These are phyloP conservation scores for Ploceus nigricollis DNA, from an alignment of 2,113 vertebrate genomes.

Conservation along the genomic window DNA sequence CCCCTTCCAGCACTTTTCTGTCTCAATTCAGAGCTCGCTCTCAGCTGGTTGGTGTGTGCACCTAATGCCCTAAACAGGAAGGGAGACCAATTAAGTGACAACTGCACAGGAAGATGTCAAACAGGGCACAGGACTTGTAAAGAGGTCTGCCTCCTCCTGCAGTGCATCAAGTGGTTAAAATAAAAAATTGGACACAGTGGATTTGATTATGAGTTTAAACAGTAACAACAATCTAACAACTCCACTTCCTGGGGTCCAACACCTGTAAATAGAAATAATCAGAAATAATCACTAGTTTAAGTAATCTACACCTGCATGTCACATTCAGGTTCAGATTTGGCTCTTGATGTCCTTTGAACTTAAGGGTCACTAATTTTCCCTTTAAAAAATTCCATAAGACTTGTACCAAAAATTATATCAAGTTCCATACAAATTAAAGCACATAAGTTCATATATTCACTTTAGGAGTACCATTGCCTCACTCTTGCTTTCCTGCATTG, in stretches of 20 bases:
- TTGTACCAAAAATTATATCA: not conserved
- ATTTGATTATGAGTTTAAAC: not conserved
- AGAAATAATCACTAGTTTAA: not conserved
- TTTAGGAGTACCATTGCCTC: not conserved
- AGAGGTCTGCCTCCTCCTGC: not conserved
- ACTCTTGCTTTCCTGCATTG: not conserved
- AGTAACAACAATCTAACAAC: not conserved
- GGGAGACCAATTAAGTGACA: not conserved
- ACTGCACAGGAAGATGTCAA: not conserved
- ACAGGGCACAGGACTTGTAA: not conserved
- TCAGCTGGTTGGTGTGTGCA: not conserved
- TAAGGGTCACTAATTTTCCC: not conserved
- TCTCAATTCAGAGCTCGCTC: not conserved
- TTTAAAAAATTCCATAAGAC: not conserved
- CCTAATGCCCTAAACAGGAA: not conserved
- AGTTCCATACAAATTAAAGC: not conserved
- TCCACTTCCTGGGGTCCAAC: not conserved
- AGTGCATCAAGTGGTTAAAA: not conserved
- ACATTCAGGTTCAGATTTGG: not conserved
- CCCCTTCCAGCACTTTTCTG: not conserved
- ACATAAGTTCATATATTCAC: not conserved
- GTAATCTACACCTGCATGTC: not conserved
- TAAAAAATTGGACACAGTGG: not conserved
- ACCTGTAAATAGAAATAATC: not conserved
- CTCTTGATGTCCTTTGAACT: not conserved